Evolutionary conservation across 2,113 vertebrate genomes (phyloP), one percentile per base, ranked within the genome.

Genomic region (Apteryx owenii): DNA sequence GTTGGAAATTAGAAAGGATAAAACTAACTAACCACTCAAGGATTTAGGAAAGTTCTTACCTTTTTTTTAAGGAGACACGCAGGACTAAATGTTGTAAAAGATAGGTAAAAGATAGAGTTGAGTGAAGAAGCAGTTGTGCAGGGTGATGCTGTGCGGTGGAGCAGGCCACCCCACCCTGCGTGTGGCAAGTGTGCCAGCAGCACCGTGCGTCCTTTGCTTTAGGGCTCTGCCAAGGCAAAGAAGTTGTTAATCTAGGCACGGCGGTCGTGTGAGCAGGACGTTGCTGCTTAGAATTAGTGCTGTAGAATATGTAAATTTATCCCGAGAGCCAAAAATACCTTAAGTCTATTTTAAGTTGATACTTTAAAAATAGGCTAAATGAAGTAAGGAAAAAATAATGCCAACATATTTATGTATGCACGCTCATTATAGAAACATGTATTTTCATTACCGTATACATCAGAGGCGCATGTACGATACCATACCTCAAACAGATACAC

Each of bases 301-400:
- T 76, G 5, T 13, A 92, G 79, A 68, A 28, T 51, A 51, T 46
- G 69, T 60, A 65, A 71, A 69, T 79, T 50, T 69, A 82, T 92
- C 83, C 60, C n/a, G 80, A 62, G 56, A 69, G 36, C 38, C 65
- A 92, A 90, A 92, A 90, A 70, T 31, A 42, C 19, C 71, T n/a
- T 33, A 46, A 79, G 15, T 91, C 0, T 85, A 21, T 91, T 96
- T 92, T 69, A 66, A 53, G 48, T 14, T 9, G 61, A 50, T 80
- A 28, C 48, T 81, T 95, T 48, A 73, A 91, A 91, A 70, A 91
- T 8, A 26, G 69, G 28, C 65, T 38, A 83, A 84, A 68, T 21
- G 46, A 87, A 92, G 38, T 23, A 56, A 76, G 73, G 69, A 36
- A 54, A 42, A 81, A 23, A 70, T 81, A 77, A 33, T 33, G 14